These are phyloP conservation scores for Tiaroga cobitis DNA, from an alignment of 2,797 vertebrate species.

Conservation along the genomic window DNA sequence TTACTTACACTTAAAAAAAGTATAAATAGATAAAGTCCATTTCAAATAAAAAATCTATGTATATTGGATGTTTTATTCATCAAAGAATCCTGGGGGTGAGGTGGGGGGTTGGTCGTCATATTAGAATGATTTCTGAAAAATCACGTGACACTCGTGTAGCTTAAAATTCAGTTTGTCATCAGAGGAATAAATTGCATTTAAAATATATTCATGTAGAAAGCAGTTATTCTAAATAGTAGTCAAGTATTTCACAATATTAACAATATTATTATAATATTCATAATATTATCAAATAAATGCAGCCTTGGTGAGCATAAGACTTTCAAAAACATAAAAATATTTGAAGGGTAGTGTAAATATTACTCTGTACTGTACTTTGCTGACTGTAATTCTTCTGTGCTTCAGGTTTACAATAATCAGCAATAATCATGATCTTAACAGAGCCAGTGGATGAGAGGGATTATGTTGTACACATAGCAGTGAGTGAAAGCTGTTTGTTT, in stretches of 20 bases:
- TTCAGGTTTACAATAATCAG: not conserved
- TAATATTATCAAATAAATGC: not conserved
- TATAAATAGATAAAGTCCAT: not conserved
- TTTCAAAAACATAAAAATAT: not conserved
- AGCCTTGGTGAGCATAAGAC: not conserved
- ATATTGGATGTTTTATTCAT: not conserved
- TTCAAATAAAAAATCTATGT: not conserved
- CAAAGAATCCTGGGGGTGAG: too few relatives aligned
- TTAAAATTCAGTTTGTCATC: not conserved
- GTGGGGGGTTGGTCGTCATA: too few relatives aligned
- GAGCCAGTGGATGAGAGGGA: not conserved
- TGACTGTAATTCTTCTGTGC: not conserved
- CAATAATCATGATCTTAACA: constrained; percentile 14
- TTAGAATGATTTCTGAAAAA: not conserved
- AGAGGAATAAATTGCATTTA: not conserved
- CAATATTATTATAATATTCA: not conserved
- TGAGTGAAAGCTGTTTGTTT: not conserved
- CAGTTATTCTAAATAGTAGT: not conserved
- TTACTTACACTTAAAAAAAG: not conserved
- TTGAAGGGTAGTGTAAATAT: not conserved
- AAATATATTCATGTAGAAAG: not conserved
- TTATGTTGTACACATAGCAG: constrained; percentile 4
- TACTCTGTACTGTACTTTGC: not conserved
- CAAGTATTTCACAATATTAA: not conserved
- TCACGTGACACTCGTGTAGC: not conserved